Evolutionary conservation across 2,113 vertebrate species (phyloP).

Genomic region (Zapornia atra): DNA sequence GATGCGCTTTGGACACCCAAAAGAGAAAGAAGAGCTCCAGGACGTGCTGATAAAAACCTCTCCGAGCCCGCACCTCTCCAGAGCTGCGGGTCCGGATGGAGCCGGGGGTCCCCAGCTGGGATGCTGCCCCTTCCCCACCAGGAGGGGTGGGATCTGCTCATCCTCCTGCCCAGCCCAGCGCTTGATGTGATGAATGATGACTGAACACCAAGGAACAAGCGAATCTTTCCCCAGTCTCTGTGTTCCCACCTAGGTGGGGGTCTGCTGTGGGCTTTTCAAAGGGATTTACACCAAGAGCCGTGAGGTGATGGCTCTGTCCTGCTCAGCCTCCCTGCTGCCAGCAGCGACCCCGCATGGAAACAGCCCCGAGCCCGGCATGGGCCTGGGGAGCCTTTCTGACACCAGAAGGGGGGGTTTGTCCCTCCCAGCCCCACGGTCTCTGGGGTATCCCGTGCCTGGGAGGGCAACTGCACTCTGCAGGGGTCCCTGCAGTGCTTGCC

Average conservation of each 20-base stretch:
- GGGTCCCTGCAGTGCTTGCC: background rate
- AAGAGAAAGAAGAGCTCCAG: fast-evolving
- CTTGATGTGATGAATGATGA: too few relatives aligned
- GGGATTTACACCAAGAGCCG: too few relatives aligned
- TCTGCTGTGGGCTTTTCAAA: background rate
- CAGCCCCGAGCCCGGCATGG: fast-evolving
- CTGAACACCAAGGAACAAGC: background rate
- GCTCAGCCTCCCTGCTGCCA: background rate
- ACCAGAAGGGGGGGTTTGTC: background rate
- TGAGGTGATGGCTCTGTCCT: background rate
- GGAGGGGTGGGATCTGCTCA: background rate
- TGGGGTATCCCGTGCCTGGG: background rate
- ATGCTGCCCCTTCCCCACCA: background rate
- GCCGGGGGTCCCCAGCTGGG: background rate
- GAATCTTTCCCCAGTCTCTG: fast-evolving
- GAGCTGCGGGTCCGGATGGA: background rate
- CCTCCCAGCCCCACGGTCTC: fast-evolving
- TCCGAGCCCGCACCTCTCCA: background rate
- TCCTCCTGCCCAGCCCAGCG: background rate
- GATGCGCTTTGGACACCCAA: background rate
- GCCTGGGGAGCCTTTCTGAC: background rate
- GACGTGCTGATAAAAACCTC: fast-evolving
- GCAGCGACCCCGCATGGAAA: background rate
- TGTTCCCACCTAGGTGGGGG: background rate
- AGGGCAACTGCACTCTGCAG: background rate